Evolutionary conservation across 2,888 invertebrate genomes (phyloP), one percentile per base, ranked within the genome.

Genomic region (Polydrusus cervinus): DNA sequence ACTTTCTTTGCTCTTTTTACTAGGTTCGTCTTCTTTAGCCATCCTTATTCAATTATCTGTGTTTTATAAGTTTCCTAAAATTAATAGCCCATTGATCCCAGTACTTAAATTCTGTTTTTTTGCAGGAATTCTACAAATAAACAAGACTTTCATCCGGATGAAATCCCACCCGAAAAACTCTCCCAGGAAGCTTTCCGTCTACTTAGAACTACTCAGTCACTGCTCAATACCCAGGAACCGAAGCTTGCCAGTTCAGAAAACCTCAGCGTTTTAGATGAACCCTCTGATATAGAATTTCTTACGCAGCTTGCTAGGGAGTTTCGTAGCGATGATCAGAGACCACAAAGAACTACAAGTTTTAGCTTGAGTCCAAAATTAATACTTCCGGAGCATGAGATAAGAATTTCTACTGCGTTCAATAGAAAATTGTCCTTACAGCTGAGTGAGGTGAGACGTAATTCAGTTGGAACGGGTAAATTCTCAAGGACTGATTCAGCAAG

Each of bases 171-270:
- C 1, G 91, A 92, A 76, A 92, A 92, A 84, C 85, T 93, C 25
- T 90, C 91, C 0, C 90, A 91, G 82, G 92, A 93, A 85, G 92
- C 92, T 1, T 92, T 91, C 80, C 88, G 92, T 70, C 87, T 93
- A 75, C 88, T 91, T 80, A 88, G 92, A 77, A 92, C 92, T 25
- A 91, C 92, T 65, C 90, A 92, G 80, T 92, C 92, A 40, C 85
- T 93, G 71, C 83, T 93, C 76, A 88, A 89, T 79, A 92, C 91
- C 75, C 89, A 90, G 78, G 92, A 92, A 81, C 92, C 92, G 1
- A 91, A 91, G 79, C 84, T 92, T 47, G 87, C 88, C n/a, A 55
- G 38, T 14, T 40, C 60, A 43, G 70, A 73, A 47, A 61, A 60
- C 43, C 10, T 43, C 3, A 67, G 49, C 20, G 47, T 9, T 14